Conservation (phyloP, 2,888 invertebrate species). For the Ophion costatus region DNA sequence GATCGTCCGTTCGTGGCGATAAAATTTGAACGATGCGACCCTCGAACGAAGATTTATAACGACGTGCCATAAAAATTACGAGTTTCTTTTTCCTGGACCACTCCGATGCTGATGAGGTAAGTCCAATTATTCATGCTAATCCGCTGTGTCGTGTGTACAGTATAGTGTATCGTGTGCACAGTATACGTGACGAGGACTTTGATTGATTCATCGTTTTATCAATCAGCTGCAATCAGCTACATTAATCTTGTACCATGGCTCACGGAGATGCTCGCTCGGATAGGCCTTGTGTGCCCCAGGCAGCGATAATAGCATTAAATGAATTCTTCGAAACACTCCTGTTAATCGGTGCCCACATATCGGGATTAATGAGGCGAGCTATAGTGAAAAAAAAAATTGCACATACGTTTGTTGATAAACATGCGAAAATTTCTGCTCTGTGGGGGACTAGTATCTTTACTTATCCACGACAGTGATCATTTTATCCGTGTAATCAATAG, state of each 20-base stretch:
- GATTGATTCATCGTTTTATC: background rate
- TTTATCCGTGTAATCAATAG: background rate
- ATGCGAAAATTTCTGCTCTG: background rate
- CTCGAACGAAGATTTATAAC: background rate
- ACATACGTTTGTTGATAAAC: background rate
- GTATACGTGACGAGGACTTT: background rate
- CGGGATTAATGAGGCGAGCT: background rate
- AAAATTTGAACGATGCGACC: background rate
- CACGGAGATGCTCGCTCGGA: background rate
- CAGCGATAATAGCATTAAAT: background rate
- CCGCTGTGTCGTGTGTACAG: background rate
- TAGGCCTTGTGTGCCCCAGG: background rate
- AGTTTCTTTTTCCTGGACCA: conserved; percentile 18
- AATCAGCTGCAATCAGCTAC: background rate
- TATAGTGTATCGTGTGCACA: background rate
- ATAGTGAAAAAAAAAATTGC: too few relatives aligned
- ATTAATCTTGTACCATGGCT: background rate
- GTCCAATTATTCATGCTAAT: conserved; percentile 10
- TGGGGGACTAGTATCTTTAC: background rate
- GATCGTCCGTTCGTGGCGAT: background rate
- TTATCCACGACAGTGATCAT: background rate
- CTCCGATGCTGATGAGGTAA: conserved; percentile 32
- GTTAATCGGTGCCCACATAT: background rate
- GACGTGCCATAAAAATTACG: background rate
- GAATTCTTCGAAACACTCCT: background rate